These are phyloP conservation scores for Rhineura floridana DNA, from an alignment of 2,113 vertebrate genomes.

Conservation along the genomic window DNA sequence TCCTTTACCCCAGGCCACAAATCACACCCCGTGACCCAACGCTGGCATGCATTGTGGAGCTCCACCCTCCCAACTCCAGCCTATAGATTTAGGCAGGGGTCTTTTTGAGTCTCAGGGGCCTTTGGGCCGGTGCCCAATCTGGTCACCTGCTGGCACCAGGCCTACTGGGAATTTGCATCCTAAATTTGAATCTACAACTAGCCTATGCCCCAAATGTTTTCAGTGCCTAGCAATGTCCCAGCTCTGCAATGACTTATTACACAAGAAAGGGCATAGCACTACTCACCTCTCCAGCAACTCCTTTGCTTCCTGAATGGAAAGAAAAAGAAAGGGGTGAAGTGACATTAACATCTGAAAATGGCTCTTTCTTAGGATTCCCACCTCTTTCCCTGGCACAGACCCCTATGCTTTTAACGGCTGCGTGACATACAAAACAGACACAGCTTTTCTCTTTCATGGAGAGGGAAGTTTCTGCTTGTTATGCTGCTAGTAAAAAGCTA, in stretches of 20 bases:
- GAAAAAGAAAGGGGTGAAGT: not conserved
- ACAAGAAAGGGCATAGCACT: not conserved
- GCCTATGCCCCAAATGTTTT: not conserved
- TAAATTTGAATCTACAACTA: too few relatives aligned
- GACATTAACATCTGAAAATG: not conserved
- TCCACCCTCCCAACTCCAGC: too few relatives aligned
- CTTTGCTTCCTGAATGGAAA: conserved; percentile 8
- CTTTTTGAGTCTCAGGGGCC: too few relatives aligned
- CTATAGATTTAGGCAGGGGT: too few relatives aligned
- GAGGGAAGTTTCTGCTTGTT: not conserved
- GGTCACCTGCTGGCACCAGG: too few relatives aligned
- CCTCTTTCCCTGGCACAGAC: not conserved
- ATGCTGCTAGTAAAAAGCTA: not conserved
- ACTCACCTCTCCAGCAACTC: conserved; percentile 23
- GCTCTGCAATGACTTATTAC: not conserved
- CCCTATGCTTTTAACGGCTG: not conserved
- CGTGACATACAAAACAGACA: not conserved
- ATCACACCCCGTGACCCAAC: too few relatives aligned
- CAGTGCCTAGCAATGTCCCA: too few relatives aligned
- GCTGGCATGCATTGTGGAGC: too few relatives aligned
- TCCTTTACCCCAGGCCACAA: too few relatives aligned
- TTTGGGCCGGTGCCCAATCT: too few relatives aligned
- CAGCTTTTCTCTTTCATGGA: not conserved
- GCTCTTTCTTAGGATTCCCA: not conserved
- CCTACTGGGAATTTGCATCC: too few relatives aligned